phyloP scores from a whole-genome alignment of 2,797 vertebrate species.

The Coccyzus lansbergi region DNA sequence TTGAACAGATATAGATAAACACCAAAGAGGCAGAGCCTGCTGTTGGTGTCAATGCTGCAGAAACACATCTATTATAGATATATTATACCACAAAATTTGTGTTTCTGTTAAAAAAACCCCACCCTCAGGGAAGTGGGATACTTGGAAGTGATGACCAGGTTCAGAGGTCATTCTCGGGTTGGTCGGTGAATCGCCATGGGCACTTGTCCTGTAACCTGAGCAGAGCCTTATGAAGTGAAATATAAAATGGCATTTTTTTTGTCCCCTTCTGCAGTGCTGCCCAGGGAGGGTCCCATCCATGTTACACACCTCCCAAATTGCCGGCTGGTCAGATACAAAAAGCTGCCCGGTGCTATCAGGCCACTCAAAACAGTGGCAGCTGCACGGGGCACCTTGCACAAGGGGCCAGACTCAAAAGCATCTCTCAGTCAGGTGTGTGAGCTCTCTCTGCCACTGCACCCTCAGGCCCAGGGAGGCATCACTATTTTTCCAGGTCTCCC shows the following conservation, averaged over 20 bases:
- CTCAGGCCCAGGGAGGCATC: neutral
- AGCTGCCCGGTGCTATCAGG: neutral
- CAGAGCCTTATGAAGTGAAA: neutral
- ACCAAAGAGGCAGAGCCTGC: neutral
- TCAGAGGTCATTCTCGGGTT: neutral
- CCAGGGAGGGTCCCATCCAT: neutral
- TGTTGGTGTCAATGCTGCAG: neutral
- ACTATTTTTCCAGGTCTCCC: neutral
- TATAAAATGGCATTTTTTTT: neutral
- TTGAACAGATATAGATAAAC: neutral
- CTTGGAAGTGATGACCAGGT: neutral
- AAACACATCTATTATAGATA: neutral
- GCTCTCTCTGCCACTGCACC: neutral
- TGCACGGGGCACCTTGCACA: fast-evolving
- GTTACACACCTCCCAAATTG: neutral
- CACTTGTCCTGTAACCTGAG: neutral
- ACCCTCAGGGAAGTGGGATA: neutral
- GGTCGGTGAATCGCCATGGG: neutral
- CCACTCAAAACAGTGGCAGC: neutral
- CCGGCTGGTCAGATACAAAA: neutral
- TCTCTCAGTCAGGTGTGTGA: fast-evolving
- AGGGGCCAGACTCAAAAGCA: neutral
- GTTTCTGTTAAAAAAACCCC: neutral
- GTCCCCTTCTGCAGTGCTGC: neutral
- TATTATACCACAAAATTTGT: neutral